Base-by-base conservation (phyloP, 1,140 invertebrate species). In the Megalonaias nervosa region DNA sequence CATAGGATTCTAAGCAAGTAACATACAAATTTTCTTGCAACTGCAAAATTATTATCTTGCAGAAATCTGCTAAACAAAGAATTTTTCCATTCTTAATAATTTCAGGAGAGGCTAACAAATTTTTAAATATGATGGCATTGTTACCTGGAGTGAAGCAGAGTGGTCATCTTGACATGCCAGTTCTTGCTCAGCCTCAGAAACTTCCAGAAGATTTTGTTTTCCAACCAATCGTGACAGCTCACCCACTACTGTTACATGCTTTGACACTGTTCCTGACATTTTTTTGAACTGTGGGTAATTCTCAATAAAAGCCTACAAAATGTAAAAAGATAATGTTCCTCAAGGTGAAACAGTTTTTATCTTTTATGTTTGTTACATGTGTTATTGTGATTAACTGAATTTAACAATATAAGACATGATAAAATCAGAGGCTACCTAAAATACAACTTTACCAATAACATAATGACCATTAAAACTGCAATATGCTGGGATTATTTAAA, bases 281-380 rank as follows among this genome's bases (percentile, higher is more conserved):
- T 99, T 99, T 92, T 99, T 99, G 88, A 99, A 99, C 82, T 99
- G 94, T 0, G 98, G 98, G 93, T 99, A 99, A 19, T 95, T 95
- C 89, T 99, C 98, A 16, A 99, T 96, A 92, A 99, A 99, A 84
- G 95, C 95, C 91, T 92, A 75, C 13, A 84, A 86, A 77, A 66
- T 64, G n/a, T 58, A 65, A 75, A 14, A 21, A 69, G 23, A 66
- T 12, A 66, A 23, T 26, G 38, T 48, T 48, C 38, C 38, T 48
- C 4, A 48, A 48, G 6, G 38, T 48, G 38, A 9, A 6, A 48
- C 38, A 48, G 6, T 48, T 48, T 38, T 11, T 11, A 6, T 48
- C 38, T 48, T 11, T 6, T 48, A 6, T 48, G 9, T 48, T 9
- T 48, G 11, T 48, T 48, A 48, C 9, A 9, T 48, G 38, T 48